Evolutionary conservation across 2,797 vertebrate species (phyloP).

Genomic region (Labroides dimidiatus): DNA sequence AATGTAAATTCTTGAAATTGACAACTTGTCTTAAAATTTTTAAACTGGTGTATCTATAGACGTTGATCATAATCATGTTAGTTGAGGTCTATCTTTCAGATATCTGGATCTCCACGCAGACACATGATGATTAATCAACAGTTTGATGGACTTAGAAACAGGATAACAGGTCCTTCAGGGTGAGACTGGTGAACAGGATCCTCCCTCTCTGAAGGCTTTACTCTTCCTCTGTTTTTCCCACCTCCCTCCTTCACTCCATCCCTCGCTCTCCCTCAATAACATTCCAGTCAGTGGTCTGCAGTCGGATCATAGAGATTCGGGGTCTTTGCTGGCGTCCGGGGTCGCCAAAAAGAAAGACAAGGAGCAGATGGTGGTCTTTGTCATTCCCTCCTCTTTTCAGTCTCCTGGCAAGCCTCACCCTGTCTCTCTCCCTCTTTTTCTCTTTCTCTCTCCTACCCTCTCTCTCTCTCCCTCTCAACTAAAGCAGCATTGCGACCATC

Average conservation of each 20-base stretch:
- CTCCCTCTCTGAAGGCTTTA: conserved; percentile 85
- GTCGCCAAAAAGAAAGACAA: conserved; percentile 93
- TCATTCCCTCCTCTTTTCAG: conserved; percentile 93
- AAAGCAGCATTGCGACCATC: conserved; percentile 66
- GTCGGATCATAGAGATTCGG: conserved; percentile 93
- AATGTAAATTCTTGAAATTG: too few species aligned
- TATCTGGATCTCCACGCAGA: too few species aligned
- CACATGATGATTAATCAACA: too few species aligned
- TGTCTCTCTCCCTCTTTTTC: conserved; percentile 51
- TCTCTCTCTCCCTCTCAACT: conserved; percentile 45
- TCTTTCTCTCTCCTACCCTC: conserved; percentile 21
- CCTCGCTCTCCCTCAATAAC: conserved; percentile 85
- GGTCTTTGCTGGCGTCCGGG: conserved; percentile 86
- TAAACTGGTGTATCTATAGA: too few species aligned
- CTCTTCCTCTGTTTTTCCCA: conserved; percentile 16
- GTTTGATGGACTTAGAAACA: too few species aligned
- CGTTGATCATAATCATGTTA: too few species aligned
- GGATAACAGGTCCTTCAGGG: too few species aligned
- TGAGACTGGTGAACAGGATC: conserved; percentile 64
- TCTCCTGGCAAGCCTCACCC: conserved; percentile 83
- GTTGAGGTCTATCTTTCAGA: too few species aligned
- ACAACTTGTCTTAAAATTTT: too few species aligned
- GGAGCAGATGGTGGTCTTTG: conserved; percentile 98
- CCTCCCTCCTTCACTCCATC: conserved; percentile 48
- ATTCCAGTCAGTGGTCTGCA: conserved; percentile 90